Base-by-base conservation (phyloP, 2,888 invertebrate species). In the Strigamia crassipes region DNA sequence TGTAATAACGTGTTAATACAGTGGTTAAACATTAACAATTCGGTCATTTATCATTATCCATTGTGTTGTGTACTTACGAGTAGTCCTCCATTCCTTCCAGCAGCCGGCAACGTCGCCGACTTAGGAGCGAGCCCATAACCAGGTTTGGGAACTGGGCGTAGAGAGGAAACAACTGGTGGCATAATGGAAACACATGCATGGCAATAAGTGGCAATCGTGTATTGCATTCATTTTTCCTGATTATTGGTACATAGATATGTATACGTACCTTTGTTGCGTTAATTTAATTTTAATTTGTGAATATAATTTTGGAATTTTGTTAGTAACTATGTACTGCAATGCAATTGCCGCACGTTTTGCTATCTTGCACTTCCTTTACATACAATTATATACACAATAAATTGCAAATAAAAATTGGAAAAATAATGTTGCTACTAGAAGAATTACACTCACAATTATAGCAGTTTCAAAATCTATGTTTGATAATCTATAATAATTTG, bases 71-170 rank as follows among this genome's bases (percentile, higher is more conserved):
- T n/a, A 77, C 81, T 83, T 81, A 83, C 83, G 78, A 83, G 81
- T n/a, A 80, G 79, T 51, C 82, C 83, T 82, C 82, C 83, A 66
- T 82, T 81, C 51, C 83, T 81, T 78, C 83, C 83, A n/a, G 83
- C 38, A n/a, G 82, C 82, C 34, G 84, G 84, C 80, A 84, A 82
- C 66, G 84, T 83, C 46, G 84, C 83, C 78, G 83, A 83, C 80
- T 83, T 83, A 56, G 79, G 73, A 51, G 79, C 66, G 77, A 83
- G 79, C 46, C 83, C 83, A 89, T 97, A 97, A 88, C 97, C 97
- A 86, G 97, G 97, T 90, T 97, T 96, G 88, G 97, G 97, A 89
- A 96, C 95, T 91, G 94, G 92, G 87, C 96, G 93, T 89, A 95
- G 92, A 87, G 95, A 93, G 91, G 95, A 95, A 91, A 95, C 95